Percentiles rank a stretch among this genome's conserved stretches.
These are phyloP conservation scores for Habroteleia sp. DNA, from an alignment of 2,888 invertebrate species.

Conservation along the genomic window DNA sequence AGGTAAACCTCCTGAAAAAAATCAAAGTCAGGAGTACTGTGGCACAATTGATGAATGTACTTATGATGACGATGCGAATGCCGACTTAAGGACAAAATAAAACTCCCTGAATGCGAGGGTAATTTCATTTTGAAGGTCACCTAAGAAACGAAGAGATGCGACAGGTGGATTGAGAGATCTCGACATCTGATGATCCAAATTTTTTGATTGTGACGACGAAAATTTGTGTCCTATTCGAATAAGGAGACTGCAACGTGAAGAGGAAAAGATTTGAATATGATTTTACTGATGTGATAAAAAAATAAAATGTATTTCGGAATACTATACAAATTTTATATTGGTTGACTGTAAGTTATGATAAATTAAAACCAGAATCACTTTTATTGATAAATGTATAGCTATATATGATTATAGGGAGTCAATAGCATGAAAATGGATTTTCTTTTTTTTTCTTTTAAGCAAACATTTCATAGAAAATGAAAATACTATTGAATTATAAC, in stretches of 20 bases:
- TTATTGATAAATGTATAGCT: no score
- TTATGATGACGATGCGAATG: slow-evolving; percentile 30
- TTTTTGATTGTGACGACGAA: slow-evolving; percentile 28
- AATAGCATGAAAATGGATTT: no score
- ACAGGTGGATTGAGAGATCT: slow-evolving; percentile 6
- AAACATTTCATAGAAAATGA: no score
- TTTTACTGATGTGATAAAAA: no score
- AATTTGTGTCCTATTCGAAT: slow-evolving; percentile 25
- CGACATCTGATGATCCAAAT: slow-evolving; percentile 29
- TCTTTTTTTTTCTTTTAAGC: no score
- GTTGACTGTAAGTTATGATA: no score
- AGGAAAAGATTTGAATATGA: no score
- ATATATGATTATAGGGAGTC: no score
- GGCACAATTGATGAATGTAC: slow-evolving; percentile 14
- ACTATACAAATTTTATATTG: no score
- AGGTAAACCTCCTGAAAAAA: slow-evolving; percentile 77
- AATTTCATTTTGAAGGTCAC: slow-evolving; percentile 21
- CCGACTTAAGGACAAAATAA: slow-evolving; percentile 23
- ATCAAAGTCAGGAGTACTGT: slow-evolving; percentile 53
- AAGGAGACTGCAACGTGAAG: slow-evolving; percentile 21
- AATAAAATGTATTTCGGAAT: no score
- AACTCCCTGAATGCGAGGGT: slow-evolving; percentile 6
- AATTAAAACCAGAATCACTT: no score
- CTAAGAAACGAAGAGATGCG: slow-evolving; percentile 7
- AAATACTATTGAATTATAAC: no score